A percentile compares a stretch with the other conserved stretches of the same genome.
Conservation (phyloP, 2,888 invertebrate species). For the Agrotis exclamationis region DNA sequence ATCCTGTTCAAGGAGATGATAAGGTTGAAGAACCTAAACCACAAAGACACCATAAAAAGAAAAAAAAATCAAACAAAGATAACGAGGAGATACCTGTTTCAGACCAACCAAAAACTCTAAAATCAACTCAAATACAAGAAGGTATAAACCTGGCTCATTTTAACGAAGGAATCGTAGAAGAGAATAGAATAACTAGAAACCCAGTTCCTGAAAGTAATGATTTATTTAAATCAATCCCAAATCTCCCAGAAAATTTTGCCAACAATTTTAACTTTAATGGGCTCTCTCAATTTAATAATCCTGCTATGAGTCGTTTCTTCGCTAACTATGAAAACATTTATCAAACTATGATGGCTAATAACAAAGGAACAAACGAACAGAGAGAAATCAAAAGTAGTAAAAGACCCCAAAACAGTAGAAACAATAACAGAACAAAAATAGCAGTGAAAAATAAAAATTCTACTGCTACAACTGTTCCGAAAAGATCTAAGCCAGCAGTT, state of each 20-base stretch:
- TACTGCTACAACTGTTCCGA: background rate
- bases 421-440: constrained; percentile 24
- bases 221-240: constrained; percentile 44
- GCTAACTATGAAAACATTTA: constrained; percentile 53
- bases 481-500: background rate
- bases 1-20: constrained; percentile 19
- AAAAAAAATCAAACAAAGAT: constrained; percentile 25
- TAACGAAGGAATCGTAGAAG: constrained; percentile 46
- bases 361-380: constrained; percentile 14
- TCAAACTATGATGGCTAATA: constrained; percentile 38
- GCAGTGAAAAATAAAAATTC: constrained; percentile 31
- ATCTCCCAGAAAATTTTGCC: constrained; percentile 52
- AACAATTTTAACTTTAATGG: constrained; percentile 38
- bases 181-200: constrained; percentile 56
- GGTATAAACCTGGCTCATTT: constrained; percentile 46
- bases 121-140: constrained; percentile 48
- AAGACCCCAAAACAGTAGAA: constrained; percentile 36
- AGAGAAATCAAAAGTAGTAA: constrained; percentile 6
- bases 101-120: constrained; percentile 22
- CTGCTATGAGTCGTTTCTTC: constrained; percentile 53
- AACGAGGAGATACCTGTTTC: constrained; percentile 36
- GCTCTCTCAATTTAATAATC: constrained; percentile 53
- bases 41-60: constrained; percentile 45
- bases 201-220: constrained; percentile 46
- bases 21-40: constrained; percentile 37